These are phyloP conservation scores for Sebastes variabilis DNA, from an alignment of 2,797 vertebrate species.

Conservation along the genomic window DNA sequence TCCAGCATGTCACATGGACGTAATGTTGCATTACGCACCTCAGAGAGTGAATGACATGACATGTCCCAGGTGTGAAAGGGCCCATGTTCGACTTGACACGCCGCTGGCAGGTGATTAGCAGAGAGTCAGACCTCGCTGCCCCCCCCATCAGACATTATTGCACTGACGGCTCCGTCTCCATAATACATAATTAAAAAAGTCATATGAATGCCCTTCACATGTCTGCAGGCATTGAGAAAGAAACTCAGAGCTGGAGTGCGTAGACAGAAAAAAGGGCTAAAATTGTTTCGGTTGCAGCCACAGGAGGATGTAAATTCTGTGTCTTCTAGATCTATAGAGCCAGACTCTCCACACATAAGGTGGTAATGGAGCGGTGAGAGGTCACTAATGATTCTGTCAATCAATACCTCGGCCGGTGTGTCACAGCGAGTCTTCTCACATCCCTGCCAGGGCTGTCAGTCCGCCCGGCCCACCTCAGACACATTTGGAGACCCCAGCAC, in stretches of 20 bases:
- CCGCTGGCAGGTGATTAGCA: slow-evolving; percentile 71
- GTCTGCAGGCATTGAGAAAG: slow-evolving; percentile 37
- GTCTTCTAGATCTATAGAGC: slow-evolving; percentile 10
- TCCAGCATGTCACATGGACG: slow-evolving; percentile 18
- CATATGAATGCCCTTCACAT: slow-evolving; percentile 65
- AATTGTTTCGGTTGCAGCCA: slow-evolving; percentile 5
- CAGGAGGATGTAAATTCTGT: not conserved
- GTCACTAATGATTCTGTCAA: slow-evolving; percentile 74
- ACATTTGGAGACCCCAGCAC: slow-evolving; percentile 12
- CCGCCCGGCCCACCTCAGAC: slow-evolving; percentile 14
- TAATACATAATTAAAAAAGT: slow-evolving; percentile 65
- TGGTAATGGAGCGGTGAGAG: slow-evolving; percentile 39
- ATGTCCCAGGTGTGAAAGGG: slow-evolving; percentile 62
- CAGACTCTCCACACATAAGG: not conserved
- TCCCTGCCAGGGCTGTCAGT: slow-evolving; percentile 51
- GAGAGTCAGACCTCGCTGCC: slow-evolving; percentile 48
- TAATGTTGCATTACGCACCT: slow-evolving; percentile 53
- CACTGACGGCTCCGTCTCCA: slow-evolving; percentile 39
- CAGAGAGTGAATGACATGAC: slow-evolving; percentile 51
- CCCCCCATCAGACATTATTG: slow-evolving; percentile 54
- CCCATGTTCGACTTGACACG: slow-evolving; percentile 60
- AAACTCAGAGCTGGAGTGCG: not conserved
- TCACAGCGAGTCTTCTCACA: slow-evolving; percentile 39
- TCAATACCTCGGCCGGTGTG: slow-evolving; percentile 52
- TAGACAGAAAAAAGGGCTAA: not conserved